These are phyloP conservation scores for Rhombomys opimus DNA, from an alignment of 2,113 vertebrate species.

Conservation along the genomic window DNA sequence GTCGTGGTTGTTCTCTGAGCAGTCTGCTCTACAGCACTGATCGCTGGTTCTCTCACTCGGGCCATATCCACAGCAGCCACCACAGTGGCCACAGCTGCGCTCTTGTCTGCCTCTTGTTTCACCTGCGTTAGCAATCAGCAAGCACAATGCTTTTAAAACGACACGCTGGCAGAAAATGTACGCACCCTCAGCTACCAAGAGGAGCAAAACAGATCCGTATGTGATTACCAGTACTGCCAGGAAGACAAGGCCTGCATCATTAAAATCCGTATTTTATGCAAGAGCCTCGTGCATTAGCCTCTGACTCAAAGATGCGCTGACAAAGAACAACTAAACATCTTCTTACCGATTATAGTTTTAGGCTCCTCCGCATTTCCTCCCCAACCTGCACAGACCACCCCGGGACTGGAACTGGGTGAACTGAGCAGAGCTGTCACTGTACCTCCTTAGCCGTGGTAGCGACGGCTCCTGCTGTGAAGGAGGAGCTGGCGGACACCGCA, in stretches of 20 bases:
- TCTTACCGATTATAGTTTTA: not conserved
- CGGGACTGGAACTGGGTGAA: not conserved
- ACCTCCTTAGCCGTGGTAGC: conserved; percentile 83
- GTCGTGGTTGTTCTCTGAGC: conserved; percentile 89
- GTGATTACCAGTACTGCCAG: not conserved
- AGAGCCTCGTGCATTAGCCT: not conserved
- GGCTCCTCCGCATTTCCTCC: not conserved
- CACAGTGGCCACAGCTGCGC: conserved; percentile 91
- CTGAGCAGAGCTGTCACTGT: not conserved
- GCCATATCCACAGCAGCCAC: conserved; percentile 95
- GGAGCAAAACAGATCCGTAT: not conserved
- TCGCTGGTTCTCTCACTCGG: conserved; percentile 90
- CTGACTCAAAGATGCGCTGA: not conserved
- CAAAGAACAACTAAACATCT: not conserved
- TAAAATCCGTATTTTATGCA: not conserved
- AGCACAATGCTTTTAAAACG: conserved; percentile 42
- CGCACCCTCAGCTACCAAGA: not conserved
- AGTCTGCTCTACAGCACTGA: conserved; percentile 87
- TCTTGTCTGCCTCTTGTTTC: conserved; percentile 89
- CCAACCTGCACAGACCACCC: not conserved
- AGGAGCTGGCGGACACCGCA: conserved; percentile 46
- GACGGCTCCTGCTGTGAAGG: conserved; percentile 5
- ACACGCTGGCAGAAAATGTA: not conserved
- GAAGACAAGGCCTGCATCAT: not conserved
- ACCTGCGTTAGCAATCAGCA: conserved; percentile 85